Evolutionary conservation across 2,888 invertebrate species (phyloP), one percentile per base, ranked within the genome.

Genomic region (Dolomedes plantarius): DNA sequence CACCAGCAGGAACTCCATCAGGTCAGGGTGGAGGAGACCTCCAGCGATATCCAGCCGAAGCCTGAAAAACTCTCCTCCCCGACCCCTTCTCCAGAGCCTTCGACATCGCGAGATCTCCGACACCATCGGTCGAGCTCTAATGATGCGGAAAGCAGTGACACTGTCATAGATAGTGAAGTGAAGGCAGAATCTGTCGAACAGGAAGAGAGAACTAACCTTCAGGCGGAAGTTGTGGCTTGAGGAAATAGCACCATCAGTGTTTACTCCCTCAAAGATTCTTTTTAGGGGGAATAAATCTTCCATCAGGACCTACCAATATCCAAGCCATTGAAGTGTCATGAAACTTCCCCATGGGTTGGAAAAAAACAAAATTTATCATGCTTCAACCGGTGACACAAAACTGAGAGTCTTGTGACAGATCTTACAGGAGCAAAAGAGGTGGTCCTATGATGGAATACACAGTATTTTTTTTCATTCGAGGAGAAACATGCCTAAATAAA

Each of bases 1-100:
- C 97, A 97, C 92, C 95, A 96, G 92, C 93, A 96, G 0, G 93
- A 95, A 82, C 93, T 95, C 1, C 97, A 97, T 91, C 95, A 96
- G 1, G 74, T 79, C n/a, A 39, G 31, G n/a, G 46, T 50, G 23
- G n/a, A n/a, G n/a, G 81, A 81, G 28, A 13, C 11, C 5, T 5
- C 13, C 6, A 19, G 46, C 7, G 67, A 65, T 1, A 31, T 28
- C 0, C 32, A 2, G 0, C 73, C 73, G 0, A 75, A 56, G 19
- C 32, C 31, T 0, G 81, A 72, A 19, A 65, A 32, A 1, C 19
- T 11, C 50, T 41, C n/a, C 76, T 75, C 19, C 50, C 32, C 0
- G 76, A 64, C 5, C 76, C 67, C 67, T 0, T 68, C 83, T 0
- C 77, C 77, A 9, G 77, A 83, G 36, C 32, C 7, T 29, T 46